Evolutionary conservation across 2,797 vertebrate species (phyloP), one percentile per base, ranked within the genome.

Genomic region (Falco concolor): DNA sequence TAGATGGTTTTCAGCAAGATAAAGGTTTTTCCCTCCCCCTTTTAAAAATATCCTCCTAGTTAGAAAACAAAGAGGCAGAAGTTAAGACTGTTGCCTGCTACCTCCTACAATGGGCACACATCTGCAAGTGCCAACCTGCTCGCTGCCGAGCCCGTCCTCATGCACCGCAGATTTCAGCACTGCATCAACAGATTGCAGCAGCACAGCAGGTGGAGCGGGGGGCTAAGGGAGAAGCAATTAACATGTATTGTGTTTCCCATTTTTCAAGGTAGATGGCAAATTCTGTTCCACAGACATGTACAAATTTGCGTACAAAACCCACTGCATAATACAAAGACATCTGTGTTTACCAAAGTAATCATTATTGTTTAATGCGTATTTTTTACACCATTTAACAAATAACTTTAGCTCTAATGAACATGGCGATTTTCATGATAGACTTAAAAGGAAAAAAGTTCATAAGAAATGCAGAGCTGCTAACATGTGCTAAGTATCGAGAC

Each of bases 381-480:
- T 97, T 96, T 97, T 95, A 95, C 85, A 91, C 91, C 94, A 96
- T 95, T 97, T 97, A 97, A 96, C 96, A 91, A 95, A 97, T 89
- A 96, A 93, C 78, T 95, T 92, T 85, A 84, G 84, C 93, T 93
- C 91, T 94, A 90, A 79, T 91, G 94, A 97, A 87, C 89, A 97
- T 89, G 84, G 64, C 38, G 75, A 74, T 74, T 92, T 90, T 84
- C 81, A 69, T 12, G 81, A 90, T 57, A 82, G 81, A 92, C 77
- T 88, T 90, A 12, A 52, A 75, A 94, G 53, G 38, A 57, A 84
- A 87, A 63, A 91, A 87, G 75, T 95, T 96, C 40, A 0, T 50
- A 60, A 74, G 84, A 90, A 85, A 85, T 2, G 47, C 6, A 65
- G 32, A 91, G 94, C 95, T 90, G 68, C 81, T 83, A 82, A 75